Evolutionary conservation across 2,888 invertebrate species (phyloP).

Genomic region (Aphidius colemani): DNA sequence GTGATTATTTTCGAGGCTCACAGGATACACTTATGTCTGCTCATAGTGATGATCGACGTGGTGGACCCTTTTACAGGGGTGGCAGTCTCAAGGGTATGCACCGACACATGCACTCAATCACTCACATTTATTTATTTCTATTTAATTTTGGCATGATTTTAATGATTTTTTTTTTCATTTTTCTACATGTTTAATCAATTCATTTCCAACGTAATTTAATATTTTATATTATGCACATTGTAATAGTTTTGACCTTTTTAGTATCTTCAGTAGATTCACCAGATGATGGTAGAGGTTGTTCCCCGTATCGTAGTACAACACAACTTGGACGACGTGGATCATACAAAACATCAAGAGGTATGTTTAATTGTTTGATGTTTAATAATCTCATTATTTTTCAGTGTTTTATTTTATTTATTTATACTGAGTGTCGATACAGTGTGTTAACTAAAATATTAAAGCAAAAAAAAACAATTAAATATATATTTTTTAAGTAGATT

Average conservation of each 20-base stretch:
- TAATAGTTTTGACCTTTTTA: constrained; percentile 43
- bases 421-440: constrained; percentile 13
- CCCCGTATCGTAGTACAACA: constrained; percentile 70
- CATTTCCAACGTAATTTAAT: constrained; percentile 4
- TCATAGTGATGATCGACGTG: constrained; percentile 63
- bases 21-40: constrained; percentile 84
- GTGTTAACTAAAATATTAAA: not conserved
- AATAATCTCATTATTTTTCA: not conserved
- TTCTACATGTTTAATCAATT: constrained; percentile 1
- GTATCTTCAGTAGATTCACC: constrained; percentile 69
- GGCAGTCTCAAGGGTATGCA: constrained; percentile 61
- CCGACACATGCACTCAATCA: constrained; percentile 48
- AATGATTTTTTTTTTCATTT: constrained; percentile 2
- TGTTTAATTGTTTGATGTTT: constrained; percentile 53
- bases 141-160: not conserved
- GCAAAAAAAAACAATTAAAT: constrained; percentile 15
- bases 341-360: constrained; percentile 87
- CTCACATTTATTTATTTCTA: not conserved
- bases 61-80: constrained; percentile 74
- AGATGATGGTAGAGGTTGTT: constrained; percentile 77
- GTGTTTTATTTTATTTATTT: not conserved
- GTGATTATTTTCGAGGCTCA: constrained; percentile 90
- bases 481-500: too few relatives aligned
- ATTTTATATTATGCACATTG: not conserved
- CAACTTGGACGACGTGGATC: constrained; percentile 80